Percentiles rank a stretch among this genome's conserved stretches.
These are phyloP conservation scores for Nestor notabilis DNA, from an alignment of 2,113 vertebrate species.

Conservation along the genomic window DNA sequence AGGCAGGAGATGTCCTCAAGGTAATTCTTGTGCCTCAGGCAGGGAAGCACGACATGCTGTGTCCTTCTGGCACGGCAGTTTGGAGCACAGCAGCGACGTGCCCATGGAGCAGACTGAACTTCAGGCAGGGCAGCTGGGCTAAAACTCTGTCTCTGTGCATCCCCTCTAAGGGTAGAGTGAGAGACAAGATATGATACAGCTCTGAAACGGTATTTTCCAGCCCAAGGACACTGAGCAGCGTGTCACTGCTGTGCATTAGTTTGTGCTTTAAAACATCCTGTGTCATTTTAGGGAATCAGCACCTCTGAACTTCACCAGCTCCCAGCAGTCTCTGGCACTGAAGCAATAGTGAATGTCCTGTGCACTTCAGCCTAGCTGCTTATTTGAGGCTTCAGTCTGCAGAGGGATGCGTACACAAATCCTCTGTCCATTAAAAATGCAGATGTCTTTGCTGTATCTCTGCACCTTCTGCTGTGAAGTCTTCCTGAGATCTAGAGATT, in stretches of 20 bases:
- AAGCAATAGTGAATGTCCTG: rapidly evolving
- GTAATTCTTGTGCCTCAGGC: slow-evolving; percentile 66
- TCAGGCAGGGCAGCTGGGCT: not conserved
- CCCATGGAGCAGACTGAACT: too few species aligned
- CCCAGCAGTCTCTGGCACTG: rapidly evolving
- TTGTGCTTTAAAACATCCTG: rapidly evolving
- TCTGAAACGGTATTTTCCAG: too few species aligned
- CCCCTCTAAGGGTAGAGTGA: not conserved
- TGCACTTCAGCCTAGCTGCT: not conserved
- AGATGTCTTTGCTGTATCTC: rapidly evolving
- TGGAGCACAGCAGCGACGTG: not conserved
- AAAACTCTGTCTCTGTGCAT: too few species aligned
- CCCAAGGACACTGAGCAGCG: rapidly evolving
- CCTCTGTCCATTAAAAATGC: not conserved
- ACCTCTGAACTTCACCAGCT: not conserved
- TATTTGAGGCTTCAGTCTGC: not conserved
- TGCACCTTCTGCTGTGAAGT: not conserved
- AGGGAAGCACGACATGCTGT: not conserved
- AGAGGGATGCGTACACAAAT: not conserved
- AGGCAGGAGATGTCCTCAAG: slow-evolving; percentile 91
- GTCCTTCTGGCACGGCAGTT: rapidly evolving
- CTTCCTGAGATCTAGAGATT: not conserved
- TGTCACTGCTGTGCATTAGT: not conserved
- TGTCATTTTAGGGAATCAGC: not conserved
- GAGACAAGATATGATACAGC: rapidly evolving